These are phyloP conservation scores for Drosophila trapezifrons DNA, from an alignment of 1,140 invertebrate species.

Conservation along the genomic window DNA sequence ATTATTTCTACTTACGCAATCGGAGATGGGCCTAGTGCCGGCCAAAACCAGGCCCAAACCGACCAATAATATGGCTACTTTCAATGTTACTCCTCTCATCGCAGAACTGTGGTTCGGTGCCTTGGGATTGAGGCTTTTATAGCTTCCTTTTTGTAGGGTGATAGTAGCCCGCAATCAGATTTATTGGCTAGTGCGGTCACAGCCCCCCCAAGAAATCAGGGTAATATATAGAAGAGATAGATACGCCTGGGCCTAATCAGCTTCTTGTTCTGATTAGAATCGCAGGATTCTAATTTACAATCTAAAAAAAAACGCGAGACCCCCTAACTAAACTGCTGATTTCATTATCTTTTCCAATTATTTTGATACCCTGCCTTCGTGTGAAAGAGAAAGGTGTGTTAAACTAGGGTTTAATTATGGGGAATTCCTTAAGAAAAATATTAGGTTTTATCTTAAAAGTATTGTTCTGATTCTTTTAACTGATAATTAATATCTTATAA, in stretches of 20 bases:
- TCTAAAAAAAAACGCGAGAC: constrained; percentile 18
- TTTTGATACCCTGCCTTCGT: constrained; percentile 15
- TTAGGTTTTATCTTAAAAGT: too few relatives aligned
- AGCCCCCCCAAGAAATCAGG: constrained; percentile 28
- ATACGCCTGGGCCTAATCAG: constrained; percentile 42
- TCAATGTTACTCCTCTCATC: constrained; percentile 43
- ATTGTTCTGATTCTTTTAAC: too few relatives aligned
- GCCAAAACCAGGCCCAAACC: constrained; percentile 50
- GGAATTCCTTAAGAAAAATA: not conserved
- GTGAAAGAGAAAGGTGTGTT: not conserved
- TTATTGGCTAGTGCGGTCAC: constrained; percentile 32
- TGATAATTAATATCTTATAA: not conserved
- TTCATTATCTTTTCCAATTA: constrained; percentile 46
- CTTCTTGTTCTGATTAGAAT: constrained; percentile 43
- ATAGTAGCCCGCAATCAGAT: constrained; percentile 42
- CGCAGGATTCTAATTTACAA: constrained; percentile 41
- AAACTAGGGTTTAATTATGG: too few relatives aligned
- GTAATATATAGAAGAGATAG: constrained; percentile 38
- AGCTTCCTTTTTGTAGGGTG: constrained; percentile 23
- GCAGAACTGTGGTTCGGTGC: constrained; percentile 23
- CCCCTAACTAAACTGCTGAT: constrained; percentile 17
- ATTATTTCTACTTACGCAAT: constrained; percentile 58
- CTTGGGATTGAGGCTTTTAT: constrained; percentile 30
- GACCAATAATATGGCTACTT: constrained; percentile 44
- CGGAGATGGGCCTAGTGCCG: constrained; percentile 60